Evolutionary conservation across 2,888 invertebrate species (phyloP), one percentile per base, ranked within the genome.

Genomic region (Polymixis lichenea): DNA sequence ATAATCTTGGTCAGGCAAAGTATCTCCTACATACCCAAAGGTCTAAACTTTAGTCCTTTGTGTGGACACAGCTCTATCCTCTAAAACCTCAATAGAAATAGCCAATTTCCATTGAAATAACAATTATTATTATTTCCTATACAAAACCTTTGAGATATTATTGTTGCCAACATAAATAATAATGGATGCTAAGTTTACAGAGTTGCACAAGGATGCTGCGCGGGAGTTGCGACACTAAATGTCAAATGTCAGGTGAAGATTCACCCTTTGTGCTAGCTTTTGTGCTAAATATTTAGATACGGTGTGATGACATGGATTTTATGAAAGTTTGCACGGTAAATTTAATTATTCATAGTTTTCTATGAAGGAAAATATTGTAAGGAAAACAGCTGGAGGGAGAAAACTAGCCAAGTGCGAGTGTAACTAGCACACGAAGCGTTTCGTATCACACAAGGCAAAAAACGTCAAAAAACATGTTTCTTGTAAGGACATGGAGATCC

Each of bases 241-340:
- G 71, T 72, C 87, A 91, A 90, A 91, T 90, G 91, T 87, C 89
- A 91, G 85, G 22, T 85, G 89, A 90, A 90, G 91, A 91, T 81
- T 82, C 80, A 78, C 84, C 88, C 89, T 90, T 89, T 90, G 90
- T 87, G 77, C 72, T 65, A 72, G 32, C 13, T 74, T 55, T 61
- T 46, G 69, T 66, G 66, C 55, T 78, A 70, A 75, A 84, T 76
- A 62, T 72, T 80, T 68, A 28, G 49, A 46, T 62, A 62, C 15
- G 49, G 55, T 70, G 22, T 83, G 22, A 46, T 32, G 65, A 66
- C 62, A 67, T 43, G 25, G n/a, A 56, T 43, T 28, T 0, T 64
- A 43, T 69, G 28, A 51, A 71, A 49, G 53, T 53, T 28, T 51
- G 19, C n/a, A 32, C 8, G 5, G 17, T 6, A 46, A 11, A 15